These are phyloP conservation scores for Progne subis DNA, from an alignment of 2,113 vertebrate species.

Conservation along the genomic window DNA sequence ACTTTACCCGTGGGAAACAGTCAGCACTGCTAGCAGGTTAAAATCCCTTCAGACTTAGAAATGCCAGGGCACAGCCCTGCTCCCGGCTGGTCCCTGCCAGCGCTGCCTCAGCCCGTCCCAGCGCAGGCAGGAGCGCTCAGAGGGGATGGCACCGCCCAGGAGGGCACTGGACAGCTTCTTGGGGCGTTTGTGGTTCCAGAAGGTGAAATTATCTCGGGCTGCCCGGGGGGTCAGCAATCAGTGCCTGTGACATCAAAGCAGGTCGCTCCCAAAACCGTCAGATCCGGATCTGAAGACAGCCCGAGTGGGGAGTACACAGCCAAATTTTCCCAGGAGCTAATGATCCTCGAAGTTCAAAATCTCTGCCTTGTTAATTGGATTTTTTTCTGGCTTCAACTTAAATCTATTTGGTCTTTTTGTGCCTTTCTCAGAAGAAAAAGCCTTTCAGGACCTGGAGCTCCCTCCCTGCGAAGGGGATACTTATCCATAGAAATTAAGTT, in stretches of 20 bases:
- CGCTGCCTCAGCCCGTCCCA: neutral
- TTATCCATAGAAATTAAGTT: conserved; percentile 28
- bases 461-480: neutral
- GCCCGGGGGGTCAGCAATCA: neutral
- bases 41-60: too few species aligned
- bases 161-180: fast-evolving
- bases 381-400: neutral
- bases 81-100: neutral
- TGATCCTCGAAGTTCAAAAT: neutral
- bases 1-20: too few species aligned
- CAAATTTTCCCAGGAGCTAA: neutral
- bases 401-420: neutral
- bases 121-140: neutral
- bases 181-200: fast-evolving
- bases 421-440: neutral
- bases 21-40: too few species aligned
- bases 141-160: neutral
- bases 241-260: fast-evolving
- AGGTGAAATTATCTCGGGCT: fast-evolving
- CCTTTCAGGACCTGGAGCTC: neutral
- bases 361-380: neutral
- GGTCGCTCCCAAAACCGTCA: fast-evolving
- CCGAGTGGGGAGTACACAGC: fast-evolving
- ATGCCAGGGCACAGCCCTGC: too few species aligned
- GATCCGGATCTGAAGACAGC: neutral